Base-by-base conservation (phyloP, 2,113 vertebrate species). In the Xyrauchen texanus region DNA sequence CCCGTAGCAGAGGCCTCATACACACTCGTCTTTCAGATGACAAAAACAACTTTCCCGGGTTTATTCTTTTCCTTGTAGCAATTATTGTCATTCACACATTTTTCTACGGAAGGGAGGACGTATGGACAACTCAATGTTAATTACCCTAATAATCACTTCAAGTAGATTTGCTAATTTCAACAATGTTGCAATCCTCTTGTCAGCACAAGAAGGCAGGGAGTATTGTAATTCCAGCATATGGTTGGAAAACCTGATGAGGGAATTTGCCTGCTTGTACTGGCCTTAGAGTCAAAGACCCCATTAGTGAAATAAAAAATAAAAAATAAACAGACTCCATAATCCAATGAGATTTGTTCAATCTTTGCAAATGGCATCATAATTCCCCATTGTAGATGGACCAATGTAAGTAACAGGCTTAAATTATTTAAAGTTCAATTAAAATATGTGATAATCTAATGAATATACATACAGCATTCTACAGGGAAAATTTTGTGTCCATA, bases 231-330 rank as follows among this genome's bases (percentile, higher is more conserved):
- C 85, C 84, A 79, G 81, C 92, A 91, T 92, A 90, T 90, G 90
- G 85, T 88, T 78, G 15, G 82, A 84, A 88, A 81, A 87, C 89
- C 87, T 86, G 80, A 72, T 57, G 65, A 78, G 86, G 86, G 82
- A 83, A 88, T 88, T 88, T 81, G 82, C 86, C 83, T 86, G 86
- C 88, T 87, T 88, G 90, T 91, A 81, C 74, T 87, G 89, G 88
- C 81, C 91, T 90, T 88, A 84, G 88, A 91, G 91, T 90, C 85
- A 77, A 87, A 91, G 88, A 93, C 90, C 91, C 86, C 88, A 91
- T 91, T 90, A 93, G 88, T 65, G 78, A 78, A 69, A 78, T 1
- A 34, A 34, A 34, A 34, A 34, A n/a, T n/a, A 34, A 34, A 1
- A 34, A 34, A 34, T 34, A 90, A 89, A 90, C 85, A 86, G 85